Evolutionary conservation across 1,140 invertebrate genomes (phyloP).

Genomic region (Drosophila hydei): DNA sequence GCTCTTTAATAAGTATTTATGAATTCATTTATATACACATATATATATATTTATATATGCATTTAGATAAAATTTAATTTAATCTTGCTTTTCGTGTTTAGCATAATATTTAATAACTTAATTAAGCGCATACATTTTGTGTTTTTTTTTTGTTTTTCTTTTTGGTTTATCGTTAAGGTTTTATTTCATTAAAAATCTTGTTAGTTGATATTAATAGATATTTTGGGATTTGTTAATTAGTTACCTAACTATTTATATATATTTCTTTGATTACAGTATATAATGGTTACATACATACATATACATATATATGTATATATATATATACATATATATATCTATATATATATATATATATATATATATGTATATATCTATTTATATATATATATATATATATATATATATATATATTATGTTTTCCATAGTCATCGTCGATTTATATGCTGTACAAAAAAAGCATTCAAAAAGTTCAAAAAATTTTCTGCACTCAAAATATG

Average conservation of each 20-base stretch:
- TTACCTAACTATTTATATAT: conserved; percentile 64
- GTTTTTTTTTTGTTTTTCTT: neutral
- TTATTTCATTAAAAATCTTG: conserved; percentile 64
- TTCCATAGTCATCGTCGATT: conserved; percentile 1
- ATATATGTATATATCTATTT: conserved; percentile 4
- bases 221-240: conserved; percentile 61
- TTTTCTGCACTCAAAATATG: conserved; percentile 73
- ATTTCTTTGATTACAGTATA: conserved; percentile 19
- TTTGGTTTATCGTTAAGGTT: conserved; percentile 33
- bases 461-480: conserved; percentile 74
- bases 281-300: too few relatives aligned
- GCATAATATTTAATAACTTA: conserved; percentile 11
- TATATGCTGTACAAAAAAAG: conserved; percentile 61
- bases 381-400: conserved; percentile 8
- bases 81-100: conserved; percentile 33
- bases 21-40: too few relatives aligned
- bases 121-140: conserved; percentile 38
- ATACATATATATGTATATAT: conserved; percentile 6
- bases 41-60: conserved; percentile 48
- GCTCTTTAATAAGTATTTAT: conserved; percentile 71
- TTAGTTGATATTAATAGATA: conserved; percentile 64
- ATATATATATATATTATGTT: conserved; percentile 12
- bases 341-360: conserved; percentile 1
- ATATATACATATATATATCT: conserved; percentile 1
- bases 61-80: conserved; percentile 30